A percentile compares a stretch with the other conserved stretches of the same genome.
Evolutionary conservation across 2,888 invertebrate genomes (phyloP).

Genomic region (Hoplodrina blanda): DNA sequence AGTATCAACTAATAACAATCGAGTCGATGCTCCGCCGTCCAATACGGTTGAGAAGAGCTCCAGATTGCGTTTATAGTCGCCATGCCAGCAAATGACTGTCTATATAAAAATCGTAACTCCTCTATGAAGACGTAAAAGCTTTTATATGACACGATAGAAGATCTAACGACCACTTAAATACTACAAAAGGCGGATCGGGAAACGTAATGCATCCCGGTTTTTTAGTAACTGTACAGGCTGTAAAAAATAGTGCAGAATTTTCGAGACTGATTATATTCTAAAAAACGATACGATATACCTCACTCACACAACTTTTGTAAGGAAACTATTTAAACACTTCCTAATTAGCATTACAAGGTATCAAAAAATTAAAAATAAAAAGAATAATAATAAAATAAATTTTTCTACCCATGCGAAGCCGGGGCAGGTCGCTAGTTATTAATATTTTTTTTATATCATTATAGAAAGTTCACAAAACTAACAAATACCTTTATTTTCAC

Average conservation of each 20-base stretch:
- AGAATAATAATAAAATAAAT: no score
- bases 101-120: conserved; percentile 61
- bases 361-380: no score
- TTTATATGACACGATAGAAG: conserved; percentile 59
- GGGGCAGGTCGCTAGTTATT: no score
- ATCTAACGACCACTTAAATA: conserved; percentile 60
- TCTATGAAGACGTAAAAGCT: conserved; percentile 56
- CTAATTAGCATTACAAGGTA: no score
- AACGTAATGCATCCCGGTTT: conserved; percentile 34
- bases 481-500: neutral
- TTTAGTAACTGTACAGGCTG: conserved; percentile 24
- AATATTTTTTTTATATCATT: no score
- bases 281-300: neutral
- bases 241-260: neutral
- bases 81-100: conserved; percentile 53
- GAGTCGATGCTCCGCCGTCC: conserved; percentile 25
- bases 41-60: conserved; percentile 24
- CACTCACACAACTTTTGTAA: no score
- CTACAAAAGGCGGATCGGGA: conserved; percentile 48
- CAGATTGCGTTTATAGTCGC: conserved; percentile 60
- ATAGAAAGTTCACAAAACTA: neutral
- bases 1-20: conserved; percentile 52
- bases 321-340: no score
- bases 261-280: neutral
- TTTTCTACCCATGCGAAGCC: no score